A percentile compares a stretch with the other conserved stretches of the same genome.
Evolutionary conservation across 2,113 vertebrate species (phyloP).

Genomic region (Pterocles burchelli): DNA sequence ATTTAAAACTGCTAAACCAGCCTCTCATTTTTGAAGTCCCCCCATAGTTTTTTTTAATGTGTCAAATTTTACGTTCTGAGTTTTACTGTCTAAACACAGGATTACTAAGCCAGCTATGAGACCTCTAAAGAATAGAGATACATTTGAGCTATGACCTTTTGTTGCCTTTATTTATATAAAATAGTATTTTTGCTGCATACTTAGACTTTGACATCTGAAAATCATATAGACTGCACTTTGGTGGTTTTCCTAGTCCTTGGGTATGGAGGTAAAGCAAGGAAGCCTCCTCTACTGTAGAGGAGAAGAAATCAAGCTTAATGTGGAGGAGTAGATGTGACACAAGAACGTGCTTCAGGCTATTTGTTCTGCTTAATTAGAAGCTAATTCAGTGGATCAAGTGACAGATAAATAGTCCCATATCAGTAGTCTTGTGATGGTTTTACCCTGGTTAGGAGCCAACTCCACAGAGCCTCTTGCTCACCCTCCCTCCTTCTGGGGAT

Average conservation of each 20-base stretch:
- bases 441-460: too few species aligned
- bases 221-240: rapidly evolving
- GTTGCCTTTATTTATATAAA: background rate
- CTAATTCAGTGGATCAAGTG: background rate
- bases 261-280: background rate
- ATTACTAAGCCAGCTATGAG: background rate
- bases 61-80: background rate
- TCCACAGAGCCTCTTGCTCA: too few species aligned
- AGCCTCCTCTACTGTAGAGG: background rate
- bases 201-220: background rate
- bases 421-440: background rate
- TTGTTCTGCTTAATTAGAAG: conserved; percentile 5
- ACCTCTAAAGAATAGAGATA: background rate
- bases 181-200: background rate
- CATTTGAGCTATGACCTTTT: background rate
- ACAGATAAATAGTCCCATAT: background rate
- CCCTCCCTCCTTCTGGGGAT: too few species aligned
- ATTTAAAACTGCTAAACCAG: background rate
- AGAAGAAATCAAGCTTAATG: background rate
- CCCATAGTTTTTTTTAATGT: background rate
- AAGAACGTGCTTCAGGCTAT: background rate
- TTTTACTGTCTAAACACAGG: background rate
- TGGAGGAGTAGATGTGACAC: background rate
- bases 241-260: background rate
- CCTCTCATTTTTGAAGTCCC: background rate